phyloP scores from a whole-genome alignment of 2,113 vertebrate species.

The Microtus richardsoni region DNA sequence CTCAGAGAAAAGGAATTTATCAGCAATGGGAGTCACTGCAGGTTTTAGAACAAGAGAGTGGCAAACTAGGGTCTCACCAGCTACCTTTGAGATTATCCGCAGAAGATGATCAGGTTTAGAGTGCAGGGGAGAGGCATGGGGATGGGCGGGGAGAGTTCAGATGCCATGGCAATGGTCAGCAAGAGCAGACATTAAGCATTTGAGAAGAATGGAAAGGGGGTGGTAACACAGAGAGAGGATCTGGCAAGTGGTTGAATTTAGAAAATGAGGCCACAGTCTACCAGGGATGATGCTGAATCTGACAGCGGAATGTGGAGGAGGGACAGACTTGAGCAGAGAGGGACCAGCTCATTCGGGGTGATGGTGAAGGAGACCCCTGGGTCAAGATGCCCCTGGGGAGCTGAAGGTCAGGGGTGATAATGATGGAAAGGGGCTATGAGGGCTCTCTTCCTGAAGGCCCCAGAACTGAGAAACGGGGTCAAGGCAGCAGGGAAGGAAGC shows the following conservation, averaged over 20 bases:
- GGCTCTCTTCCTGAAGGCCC: rapidly evolving
- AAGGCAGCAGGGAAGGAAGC: rapidly evolving
- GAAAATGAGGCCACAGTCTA: background rate
- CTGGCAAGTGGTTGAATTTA: background rate
- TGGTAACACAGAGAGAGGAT: background rate
- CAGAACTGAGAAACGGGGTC: background rate
- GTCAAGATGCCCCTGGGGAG: background rate
- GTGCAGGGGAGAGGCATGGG: background rate
- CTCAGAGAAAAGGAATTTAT: background rate
- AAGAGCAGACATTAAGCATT: background rate
- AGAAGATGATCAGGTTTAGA: background rate
- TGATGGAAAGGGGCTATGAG: background rate
- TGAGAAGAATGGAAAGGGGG: too few relatives aligned
- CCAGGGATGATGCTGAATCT: background rate
- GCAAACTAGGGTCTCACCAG: background rate
- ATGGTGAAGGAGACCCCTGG: background rate
- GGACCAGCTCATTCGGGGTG: rapidly evolving
- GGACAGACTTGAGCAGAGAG: background rate
- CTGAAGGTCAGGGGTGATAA: too few relatives aligned
- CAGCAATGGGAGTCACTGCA: background rate
- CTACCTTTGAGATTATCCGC: background rate
- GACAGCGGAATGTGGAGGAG: background rate
- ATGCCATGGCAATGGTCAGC: background rate
- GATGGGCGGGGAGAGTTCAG: background rate
- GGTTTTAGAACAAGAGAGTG: background rate